Conservation (phyloP, 1,140 invertebrate species). For the Leptinotarsa texana region DNA sequence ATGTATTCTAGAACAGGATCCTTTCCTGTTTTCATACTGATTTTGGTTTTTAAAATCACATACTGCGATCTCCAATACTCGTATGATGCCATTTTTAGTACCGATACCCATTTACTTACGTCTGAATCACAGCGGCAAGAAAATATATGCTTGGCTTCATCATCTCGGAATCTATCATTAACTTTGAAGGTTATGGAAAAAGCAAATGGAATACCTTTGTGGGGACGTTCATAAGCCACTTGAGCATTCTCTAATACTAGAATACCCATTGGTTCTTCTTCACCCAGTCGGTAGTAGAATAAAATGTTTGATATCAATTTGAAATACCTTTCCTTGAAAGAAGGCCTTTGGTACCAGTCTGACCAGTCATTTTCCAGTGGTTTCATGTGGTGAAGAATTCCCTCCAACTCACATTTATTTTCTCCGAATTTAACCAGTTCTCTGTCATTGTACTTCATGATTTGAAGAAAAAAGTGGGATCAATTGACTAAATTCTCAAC, state of each 20-base stretch:
- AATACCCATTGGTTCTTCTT: conserved; percentile 50
- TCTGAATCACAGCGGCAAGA: conserved; percentile 52
- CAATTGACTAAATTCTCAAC: not conserved
- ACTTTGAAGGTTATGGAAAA: conserved; percentile 53
- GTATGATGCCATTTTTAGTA: conserved; percentile 52
- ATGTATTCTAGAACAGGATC: conserved; percentile 51
- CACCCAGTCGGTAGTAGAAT: conserved; percentile 51
- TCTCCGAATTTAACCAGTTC: conserved; percentile 48
- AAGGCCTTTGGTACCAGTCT: conserved; percentile 53
- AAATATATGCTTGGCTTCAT: conserved; percentile 54
- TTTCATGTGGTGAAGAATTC: conserved; percentile 52
- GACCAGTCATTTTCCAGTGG: conserved; percentile 52
- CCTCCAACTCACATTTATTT: conserved; percentile 47
- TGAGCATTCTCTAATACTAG: conserved; percentile 53
- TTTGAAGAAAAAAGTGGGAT: not conserved
- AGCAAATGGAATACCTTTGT: conserved; percentile 51
- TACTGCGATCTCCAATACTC: conserved; percentile 53
- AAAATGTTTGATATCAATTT: conserved; percentile 52
- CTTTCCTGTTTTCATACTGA: conserved; percentile 50
- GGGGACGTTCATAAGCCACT: conserved; percentile 51
- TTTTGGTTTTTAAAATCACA: conserved; percentile 50
- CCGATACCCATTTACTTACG: conserved; percentile 52
- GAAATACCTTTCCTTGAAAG: conserved; percentile 53
- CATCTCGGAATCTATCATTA: conserved; percentile 47
- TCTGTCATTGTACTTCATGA: conserved; percentile 53